Evolutionary conservation across 2,888 invertebrate genomes (phyloP), one percentile per base, ranked within the genome.

Genomic region (Diaprepes abbreviatus): DNA sequence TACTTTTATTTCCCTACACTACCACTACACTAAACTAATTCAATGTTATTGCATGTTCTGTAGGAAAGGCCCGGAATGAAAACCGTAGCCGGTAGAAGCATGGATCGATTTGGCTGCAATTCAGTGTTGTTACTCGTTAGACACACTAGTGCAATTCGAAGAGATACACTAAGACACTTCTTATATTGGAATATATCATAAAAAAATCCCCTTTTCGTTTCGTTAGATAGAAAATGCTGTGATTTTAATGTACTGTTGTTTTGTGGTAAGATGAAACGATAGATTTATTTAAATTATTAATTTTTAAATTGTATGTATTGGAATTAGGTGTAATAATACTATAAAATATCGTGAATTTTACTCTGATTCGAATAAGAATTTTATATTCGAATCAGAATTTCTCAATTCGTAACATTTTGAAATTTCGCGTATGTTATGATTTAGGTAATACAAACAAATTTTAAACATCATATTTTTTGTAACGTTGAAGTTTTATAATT

Each of bases 21-120:
- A 28, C 28, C 7, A 5, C 16, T 16, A 40, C 6, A 9, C 16
- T n/a, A 24, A 19, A 50, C 48, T 50, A 50, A 50, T 50, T 55
- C 4, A 65, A 68, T 71, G 75, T 77, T 73, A 70, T 77, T 77
- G 76, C 76, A 76, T 77, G 76, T 74, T 60, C 71, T 77, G 66
- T 77, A 77, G 78, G 74, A 76, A 74, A 75, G 72, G 71, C 40
- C 71, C 74, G 17, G 75, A 77, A 74, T 78, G 74, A 77, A 16
- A 58, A 54, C 40, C 19, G 21, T 31, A 54, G 40, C 24, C 24
- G 52, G 6, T 63, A 63, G 63, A 52, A 63, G 63, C 63, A 52
- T 63, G 52, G 63, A 63, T 36, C 35, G 10, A 40, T 63, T 52
- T 52, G 52, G 52, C 52, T 48, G 40, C 63, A 45, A 38, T 52